Base-by-base conservation (phyloP, 2,797 vertebrate species). In the Lateolabrax maculatus region DNA sequence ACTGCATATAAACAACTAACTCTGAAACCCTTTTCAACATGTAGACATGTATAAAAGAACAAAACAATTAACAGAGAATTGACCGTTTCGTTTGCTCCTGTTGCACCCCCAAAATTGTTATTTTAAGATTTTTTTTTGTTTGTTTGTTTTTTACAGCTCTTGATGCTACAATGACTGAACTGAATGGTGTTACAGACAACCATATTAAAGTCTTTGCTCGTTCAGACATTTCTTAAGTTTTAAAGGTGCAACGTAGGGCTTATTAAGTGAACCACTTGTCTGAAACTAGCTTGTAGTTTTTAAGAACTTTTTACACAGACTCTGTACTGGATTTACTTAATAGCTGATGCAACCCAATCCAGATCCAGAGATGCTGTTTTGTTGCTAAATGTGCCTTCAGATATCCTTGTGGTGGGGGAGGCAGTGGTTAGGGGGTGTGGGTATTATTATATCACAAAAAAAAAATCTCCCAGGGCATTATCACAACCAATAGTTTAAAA, bases 381-480 rank as follows among this genome's bases (percentile, higher is more conserved):
- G 52, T 25, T 73, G 16, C 60, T 16, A 34, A 56, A 46, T 79
- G 49, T n/a, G 34, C 55, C 13, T 48, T 58, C 23, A 71, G 49
- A 64, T 6, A n/a, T 77, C 34, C 55, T 67, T 66, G 65, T 44
- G 72, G 61, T 49, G 62, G 23, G 29, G 56, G 1, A 25, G 49
- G 76, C 60, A 58, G 69, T 61, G 55, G 72, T 77, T 72, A 25
- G 49, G 49, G 76, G 70, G 75, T 64, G 80, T 88, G 79, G 64
- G 68, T 85, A 75, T 84, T 74, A 87, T 87, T 86, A 81, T 52
- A 73, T 63, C 57, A 39, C 23, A 55, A 44, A 81, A 56, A 44
- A 65, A 61, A 70, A 29, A 44, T 27, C 53, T 72, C 66, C 52
- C 44, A 15, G 39, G 9, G 23, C 48, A 72, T 76, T 66, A 79